phyloP scores from a whole-genome alignment of 1,140 invertebrate genomes.

The Eubasilissa regina region DNA sequence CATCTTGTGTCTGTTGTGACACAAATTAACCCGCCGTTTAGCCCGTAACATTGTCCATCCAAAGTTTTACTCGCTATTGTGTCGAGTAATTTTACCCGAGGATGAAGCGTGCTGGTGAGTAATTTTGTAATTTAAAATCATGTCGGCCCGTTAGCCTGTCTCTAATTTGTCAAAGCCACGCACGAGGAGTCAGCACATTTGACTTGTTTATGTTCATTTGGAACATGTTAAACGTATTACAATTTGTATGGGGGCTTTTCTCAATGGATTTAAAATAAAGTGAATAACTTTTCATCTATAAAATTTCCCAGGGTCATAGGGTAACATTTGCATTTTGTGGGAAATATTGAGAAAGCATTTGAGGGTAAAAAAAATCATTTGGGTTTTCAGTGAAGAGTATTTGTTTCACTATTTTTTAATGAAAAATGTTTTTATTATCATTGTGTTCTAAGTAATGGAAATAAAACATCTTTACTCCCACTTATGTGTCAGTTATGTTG shows the following conservation, averaged over 20 bases:
- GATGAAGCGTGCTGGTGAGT: constrained; percentile 13
- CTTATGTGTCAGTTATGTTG: neutral
- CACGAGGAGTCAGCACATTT: neutral
- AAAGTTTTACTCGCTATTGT: no score
- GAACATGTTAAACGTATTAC: constrained; percentile 12
- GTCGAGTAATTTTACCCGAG: neutral
- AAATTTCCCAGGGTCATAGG: constrained; percentile 28
- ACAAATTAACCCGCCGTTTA: constrained; percentile 2
- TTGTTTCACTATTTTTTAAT: constrained; percentile 15
- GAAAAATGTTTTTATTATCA: constrained; percentile 15
- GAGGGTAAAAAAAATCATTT: constrained; percentile 39
- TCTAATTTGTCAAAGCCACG: constrained; percentile 1
- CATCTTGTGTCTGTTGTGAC: neutral
- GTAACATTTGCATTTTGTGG: constrained; percentile 23
- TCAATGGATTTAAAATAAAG: constrained; percentile 28
- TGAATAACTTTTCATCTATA: neutral
- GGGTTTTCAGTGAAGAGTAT: constrained; percentile 51
- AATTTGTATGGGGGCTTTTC: constrained; percentile 32
- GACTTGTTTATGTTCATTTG: constrained; percentile 21
- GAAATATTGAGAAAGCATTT: constrained; percentile 40
- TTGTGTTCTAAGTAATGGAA: no score
- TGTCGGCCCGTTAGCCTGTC: no score
- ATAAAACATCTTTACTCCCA: no score
- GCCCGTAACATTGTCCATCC: constrained; percentile 25
- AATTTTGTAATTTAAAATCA: constrained; percentile 22